Percentiles rank a stretch among this genome's conserved stretches.
phyloP scores from a whole-genome alignment of 2,888 invertebrate genomes.

The Phyllotreta cruciferae region DNA sequence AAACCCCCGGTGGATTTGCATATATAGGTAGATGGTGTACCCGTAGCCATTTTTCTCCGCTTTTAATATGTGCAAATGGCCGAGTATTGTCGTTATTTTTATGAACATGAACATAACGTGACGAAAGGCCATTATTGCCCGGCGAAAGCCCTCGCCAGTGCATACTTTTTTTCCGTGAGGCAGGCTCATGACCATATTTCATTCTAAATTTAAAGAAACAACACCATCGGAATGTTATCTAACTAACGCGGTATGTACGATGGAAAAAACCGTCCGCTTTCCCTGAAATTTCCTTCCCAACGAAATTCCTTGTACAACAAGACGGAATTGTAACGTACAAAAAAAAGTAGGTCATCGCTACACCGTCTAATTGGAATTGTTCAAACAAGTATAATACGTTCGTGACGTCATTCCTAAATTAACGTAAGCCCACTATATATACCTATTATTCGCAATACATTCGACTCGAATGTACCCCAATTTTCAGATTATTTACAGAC shows the following conservation, averaged over 20 bases:
- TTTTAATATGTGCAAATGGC: conserved; percentile 35
- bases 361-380: too few species aligned
- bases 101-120: conserved; percentile 39
- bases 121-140: conserved; percentile 38
- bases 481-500: too few species aligned
- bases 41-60: conserved; percentile 10
- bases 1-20: conserved; percentile 3
- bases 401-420: too few species aligned
- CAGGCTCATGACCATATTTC: conserved; percentile 39
- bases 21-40: background rate
- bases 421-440: too few species aligned
- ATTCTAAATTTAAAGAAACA: conserved; percentile 39
- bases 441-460: too few species aligned
- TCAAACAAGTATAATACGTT: too few species aligned
- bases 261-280: conserved; percentile 4
- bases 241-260: conserved; percentile 20
- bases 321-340: too few species aligned
- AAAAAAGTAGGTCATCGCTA: too few species aligned
- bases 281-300: too few species aligned
- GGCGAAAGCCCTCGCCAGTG: conserved; percentile 35
- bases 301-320: too few species aligned
- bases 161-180: conserved; percentile 39
- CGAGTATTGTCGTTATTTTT: conserved; percentile 26
- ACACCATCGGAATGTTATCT: conserved; percentile 38
- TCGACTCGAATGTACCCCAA: too few species aligned